phyloP scores from a whole-genome alignment of 1,140 invertebrate genomes.

The Cotesia glomerata region DNA sequence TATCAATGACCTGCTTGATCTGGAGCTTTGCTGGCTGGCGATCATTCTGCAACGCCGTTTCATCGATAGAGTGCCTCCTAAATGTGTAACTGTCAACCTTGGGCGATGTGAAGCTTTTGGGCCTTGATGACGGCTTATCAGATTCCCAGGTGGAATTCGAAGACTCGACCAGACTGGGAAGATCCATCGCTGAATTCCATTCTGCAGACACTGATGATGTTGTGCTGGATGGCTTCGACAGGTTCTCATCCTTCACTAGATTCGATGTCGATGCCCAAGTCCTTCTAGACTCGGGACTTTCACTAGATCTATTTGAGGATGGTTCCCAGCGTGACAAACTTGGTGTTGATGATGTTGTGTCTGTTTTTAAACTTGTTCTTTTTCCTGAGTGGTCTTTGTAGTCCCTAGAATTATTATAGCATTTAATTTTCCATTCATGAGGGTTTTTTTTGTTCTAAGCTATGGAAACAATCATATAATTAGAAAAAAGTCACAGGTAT shows the following conservation, averaged over 20 bases:
- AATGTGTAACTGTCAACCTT: constrained; percentile 44
- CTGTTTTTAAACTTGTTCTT: constrained; percentile 69
- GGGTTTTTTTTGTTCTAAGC: neutral
- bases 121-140: constrained; percentile 15
- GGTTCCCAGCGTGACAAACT: constrained; percentile 73
- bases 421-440: too few relatives aligned
- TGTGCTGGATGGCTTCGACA: constrained; percentile 34
- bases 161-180: constrained; percentile 25
- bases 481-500: neutral
- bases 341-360: constrained; percentile 77
- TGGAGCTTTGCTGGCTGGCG: constrained; percentile 51
- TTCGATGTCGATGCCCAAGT: constrained; percentile 67
- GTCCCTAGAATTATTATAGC: constrained; percentile 65
- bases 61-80: constrained; percentile 44
- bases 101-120: constrained; percentile 44
- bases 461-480: neutral
- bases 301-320: constrained; percentile 53
- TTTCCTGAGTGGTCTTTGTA: constrained; percentile 86
- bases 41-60: constrained; percentile 17
- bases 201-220: constrained; percentile 32
- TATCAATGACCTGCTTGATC: constrained; percentile 57
- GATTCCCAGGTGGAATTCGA: neutral
- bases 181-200: constrained; percentile 45
- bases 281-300: constrained; percentile 45
- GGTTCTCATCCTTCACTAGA: constrained; percentile 54